Conservation (phyloP, 2,797 vertebrate genomes). For the Malurus splendens region DNA sequence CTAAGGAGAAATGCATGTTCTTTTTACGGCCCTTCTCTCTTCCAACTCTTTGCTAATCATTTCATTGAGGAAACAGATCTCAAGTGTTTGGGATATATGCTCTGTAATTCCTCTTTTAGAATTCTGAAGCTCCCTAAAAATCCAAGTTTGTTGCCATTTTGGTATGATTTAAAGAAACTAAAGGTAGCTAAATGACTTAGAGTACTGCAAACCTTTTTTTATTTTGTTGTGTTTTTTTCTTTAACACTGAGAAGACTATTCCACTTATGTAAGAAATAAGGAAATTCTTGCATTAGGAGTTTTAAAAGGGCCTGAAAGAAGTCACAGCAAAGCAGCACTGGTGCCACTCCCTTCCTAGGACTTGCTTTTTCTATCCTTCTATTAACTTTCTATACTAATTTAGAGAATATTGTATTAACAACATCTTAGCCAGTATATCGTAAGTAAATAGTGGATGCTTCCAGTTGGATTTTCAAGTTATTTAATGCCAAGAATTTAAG, state of each 20-base stretch:
- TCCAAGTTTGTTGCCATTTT: neutral
- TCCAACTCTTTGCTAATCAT: neutral
- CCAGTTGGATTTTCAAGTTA: neutral
- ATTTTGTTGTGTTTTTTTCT: neutral
- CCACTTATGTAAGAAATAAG: neutral
- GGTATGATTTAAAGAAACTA: neutral
- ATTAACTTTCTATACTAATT: neutral
- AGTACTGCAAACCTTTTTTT: neutral
- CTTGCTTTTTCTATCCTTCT: neutral
- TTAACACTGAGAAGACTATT: neutral
- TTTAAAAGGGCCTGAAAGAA: slow-evolving; percentile 2
- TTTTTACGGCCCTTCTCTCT: neutral
- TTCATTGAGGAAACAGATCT: neutral
- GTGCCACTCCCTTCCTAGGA: neutral
- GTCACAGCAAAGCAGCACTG: neutral
- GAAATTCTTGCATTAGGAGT: neutral
- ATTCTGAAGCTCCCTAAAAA: slow-evolving; percentile 1
- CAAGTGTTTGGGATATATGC: neutral
- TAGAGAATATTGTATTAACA: neutral
- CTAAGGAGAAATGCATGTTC: neutral
- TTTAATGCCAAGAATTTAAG: neutral
- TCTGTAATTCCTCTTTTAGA: neutral
- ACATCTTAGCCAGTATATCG: neutral
- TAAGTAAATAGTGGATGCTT: neutral
- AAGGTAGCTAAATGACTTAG: neutral